Conservation (phyloP, 1,140 invertebrate species). For the Macrotrachela quadricornifera region DNA sequence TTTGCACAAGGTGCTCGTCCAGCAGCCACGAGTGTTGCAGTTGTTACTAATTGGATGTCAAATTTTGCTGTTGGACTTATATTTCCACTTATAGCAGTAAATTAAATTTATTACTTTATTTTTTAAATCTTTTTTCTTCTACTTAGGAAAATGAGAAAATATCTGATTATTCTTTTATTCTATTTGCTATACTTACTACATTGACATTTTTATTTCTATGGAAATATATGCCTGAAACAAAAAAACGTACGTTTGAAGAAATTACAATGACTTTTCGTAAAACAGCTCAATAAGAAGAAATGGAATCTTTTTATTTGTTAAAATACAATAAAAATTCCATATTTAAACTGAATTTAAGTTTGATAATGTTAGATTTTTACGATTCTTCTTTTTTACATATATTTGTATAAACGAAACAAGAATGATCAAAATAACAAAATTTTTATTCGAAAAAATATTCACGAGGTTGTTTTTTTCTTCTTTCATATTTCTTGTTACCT, state of each 20-base stretch:
- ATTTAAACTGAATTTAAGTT: too few species aligned
- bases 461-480: too few species aligned
- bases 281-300: too few species aligned
- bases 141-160: constrained; percentile 46
- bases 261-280: constrained; percentile 31
- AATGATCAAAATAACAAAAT: too few species aligned
- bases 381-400: too few species aligned
- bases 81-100: constrained; percentile 11
- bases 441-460: too few species aligned
- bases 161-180: constrained; percentile 85
- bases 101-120: not conserved
- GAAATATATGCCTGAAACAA: constrained; percentile 90
- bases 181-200: constrained; percentile 79
- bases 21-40: constrained; percentile 12
- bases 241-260: constrained; percentile 93
- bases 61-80: constrained; percentile 12
- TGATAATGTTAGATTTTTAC: too few species aligned
- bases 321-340: too few species aligned
- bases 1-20: constrained; percentile 13
- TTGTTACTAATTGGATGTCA: constrained; percentile 12
- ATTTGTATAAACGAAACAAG: too few species aligned
- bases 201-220: constrained; percentile 93
- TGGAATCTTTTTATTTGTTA: too few species aligned
- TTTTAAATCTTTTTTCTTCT: not conserved
- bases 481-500: too few species aligned